A percentile compares a stretch with the other conserved stretches of the same genome.
Conservation (phyloP, 2,888 invertebrate species). For the Chloroclysta siterata region DNA sequence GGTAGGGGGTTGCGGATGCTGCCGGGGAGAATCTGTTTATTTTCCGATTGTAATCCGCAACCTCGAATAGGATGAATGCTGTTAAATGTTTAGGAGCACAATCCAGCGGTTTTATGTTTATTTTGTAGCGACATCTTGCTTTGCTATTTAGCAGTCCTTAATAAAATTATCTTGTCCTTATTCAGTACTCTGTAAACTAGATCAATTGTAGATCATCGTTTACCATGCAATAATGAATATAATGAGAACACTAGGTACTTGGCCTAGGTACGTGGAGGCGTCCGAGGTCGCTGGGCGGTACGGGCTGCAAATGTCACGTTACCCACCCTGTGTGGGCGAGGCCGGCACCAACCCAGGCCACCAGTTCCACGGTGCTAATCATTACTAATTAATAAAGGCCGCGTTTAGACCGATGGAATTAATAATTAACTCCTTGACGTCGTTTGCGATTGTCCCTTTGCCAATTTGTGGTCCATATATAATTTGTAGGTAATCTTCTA, state of each 20-base stretch:
- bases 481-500: constrained; percentile 5
- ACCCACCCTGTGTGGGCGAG: constrained; percentile 48
- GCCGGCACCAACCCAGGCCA: constrained; percentile 38
- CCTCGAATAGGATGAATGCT: not conserved
- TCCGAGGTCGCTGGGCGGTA: constrained; percentile 41
- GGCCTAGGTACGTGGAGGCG: constrained; percentile 54
- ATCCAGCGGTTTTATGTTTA: not conserved
- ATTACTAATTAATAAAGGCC: constrained; percentile 58
- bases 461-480: constrained; percentile 15
- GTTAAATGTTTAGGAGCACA: constrained; percentile 15
- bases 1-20: constrained; percentile 39
- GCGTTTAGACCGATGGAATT: constrained; percentile 45
- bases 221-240: constrained; percentile 20
- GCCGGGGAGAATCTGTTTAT: constrained; percentile 24
- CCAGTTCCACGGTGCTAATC: constrained; percentile 47
- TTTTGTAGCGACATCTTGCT: constrained; percentile 1
- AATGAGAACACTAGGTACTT: constrained; percentile 43
- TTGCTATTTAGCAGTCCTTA: no score
- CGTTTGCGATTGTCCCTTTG: constrained; percentile 33
- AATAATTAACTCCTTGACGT: constrained; percentile 37
- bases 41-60: constrained; percentile 32
- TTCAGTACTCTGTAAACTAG: no score
- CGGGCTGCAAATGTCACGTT: constrained; percentile 63
- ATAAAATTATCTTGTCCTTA: no score
- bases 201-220: no score